Evolutionary conservation across 2,113 vertebrate genomes (phyloP), one percentile per base, ranked within the genome.

Genomic region (Lycocorax pyrrhopterus): DNA sequence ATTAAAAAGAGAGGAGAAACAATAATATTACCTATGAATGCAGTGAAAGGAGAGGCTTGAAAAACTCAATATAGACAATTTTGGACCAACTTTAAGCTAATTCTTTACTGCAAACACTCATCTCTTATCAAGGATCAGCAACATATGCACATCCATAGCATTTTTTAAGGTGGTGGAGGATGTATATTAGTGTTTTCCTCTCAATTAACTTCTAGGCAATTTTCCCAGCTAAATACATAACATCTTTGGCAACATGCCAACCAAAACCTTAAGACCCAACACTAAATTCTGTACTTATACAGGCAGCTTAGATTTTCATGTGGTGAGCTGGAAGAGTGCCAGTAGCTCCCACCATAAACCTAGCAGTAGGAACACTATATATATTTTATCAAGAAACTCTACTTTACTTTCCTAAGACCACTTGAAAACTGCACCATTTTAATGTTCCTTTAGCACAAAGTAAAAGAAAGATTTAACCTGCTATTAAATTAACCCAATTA

Each of bases 121-220:
- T 91, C 89, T 97, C 95, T 97, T 97, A 97, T 97, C 96, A 97
- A 98, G 97, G 96, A 98, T 97, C 96, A 97, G 94, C 87, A 96
- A 97, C 93, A 92, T 97, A 98, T 94, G 94, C 94, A 96, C 97
- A 98, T 95, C 97, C 91, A 90, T 95, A 94, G 71, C 75, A 93
- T 97, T 97, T 96, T 94, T 96, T 93, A 90, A 94, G 91, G 93
- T 94, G 90, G 90, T 95, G 87, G 97, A 96, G 81, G 86, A 97
- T 98, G 97, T 98, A 98, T 98, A 98, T 98, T 98, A 97, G 97
- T 98, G 97, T 98, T 98, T 98, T 98, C 98, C 98, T 98, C 98
- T 98, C 98, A 98, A 98, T 98, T 98, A 98, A 98, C 98, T 98
- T 98, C 97, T 97, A 98, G 98, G 98, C 98, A 98, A 98, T 98